phyloP scores from a whole-genome alignment of 2,113 vertebrate species.

The Balaeniceps rex region DNA sequence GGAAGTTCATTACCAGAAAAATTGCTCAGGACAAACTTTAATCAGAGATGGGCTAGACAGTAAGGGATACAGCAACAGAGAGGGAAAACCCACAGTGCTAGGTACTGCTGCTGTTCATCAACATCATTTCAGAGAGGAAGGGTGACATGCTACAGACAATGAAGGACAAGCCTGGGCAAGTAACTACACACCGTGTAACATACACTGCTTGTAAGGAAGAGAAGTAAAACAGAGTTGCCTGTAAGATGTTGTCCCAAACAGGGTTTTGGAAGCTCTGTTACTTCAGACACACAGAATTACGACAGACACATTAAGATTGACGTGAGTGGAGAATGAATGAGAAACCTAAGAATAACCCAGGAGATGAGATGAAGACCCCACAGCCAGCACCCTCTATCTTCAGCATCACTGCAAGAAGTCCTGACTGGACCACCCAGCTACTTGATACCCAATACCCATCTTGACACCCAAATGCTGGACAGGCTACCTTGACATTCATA shows the following conservation, averaged over 20 bases:
- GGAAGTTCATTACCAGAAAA: neutral
- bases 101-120: neutral
- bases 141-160: neutral
- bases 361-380: neutral
- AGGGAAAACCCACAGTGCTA: neutral
- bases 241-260: rapidly evolving
- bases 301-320: no score
- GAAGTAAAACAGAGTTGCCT: neutral
- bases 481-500: neutral
- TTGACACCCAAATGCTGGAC: neutral
- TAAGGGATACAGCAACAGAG: neutral
- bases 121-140: neutral
- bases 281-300: rapidly evolving
- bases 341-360: neutral
- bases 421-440: neutral
- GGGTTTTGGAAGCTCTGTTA: neutral
- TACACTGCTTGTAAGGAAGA: rapidly evolving
- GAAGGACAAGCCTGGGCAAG: neutral
- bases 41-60: neutral
- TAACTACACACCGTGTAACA: neutral
- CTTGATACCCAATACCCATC: neutral
- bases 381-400: neutral
- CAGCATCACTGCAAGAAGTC: neutral
- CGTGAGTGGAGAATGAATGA: neutral
- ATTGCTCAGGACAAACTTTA: neutral